Evolutionary conservation across 2,113 vertebrate species (phyloP), one percentile per base, ranked within the genome.

Genomic region (Neolamprologus ventralis): DNA sequence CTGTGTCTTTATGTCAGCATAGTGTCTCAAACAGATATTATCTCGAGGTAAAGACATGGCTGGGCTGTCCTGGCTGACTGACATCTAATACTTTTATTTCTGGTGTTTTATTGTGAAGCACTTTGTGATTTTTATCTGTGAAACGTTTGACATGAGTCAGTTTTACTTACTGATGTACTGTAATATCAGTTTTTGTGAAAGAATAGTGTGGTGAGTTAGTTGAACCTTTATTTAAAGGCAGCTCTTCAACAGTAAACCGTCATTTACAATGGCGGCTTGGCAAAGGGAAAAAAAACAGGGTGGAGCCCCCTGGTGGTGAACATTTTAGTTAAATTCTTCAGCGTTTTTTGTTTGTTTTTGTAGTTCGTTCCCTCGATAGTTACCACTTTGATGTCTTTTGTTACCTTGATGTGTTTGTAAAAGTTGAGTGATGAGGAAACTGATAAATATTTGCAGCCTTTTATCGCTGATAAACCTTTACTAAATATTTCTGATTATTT

Each of bases 341-440:
- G 37, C 1, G 13, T 73, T 26, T 42, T 42, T 23, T 42, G 7
- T 73, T 17, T 45, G 37, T 45, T 26, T 11, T 26, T 26, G 37
- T 73, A 73, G 37, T 73, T 73, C 5, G 1, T 26, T 73, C n/a
- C 65, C 65, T 45, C 0, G 2, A 42, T 45, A 73, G 33, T 71
- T 3, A 40, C n/a, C 12, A 40, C 63, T 23, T 40, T 40, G 0
- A 73, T 45, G 40, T 21, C 21, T 45, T 16, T 45, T 6, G 65
- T 73, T 26, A 75, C 9, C 6, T 10, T 28, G 4, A 47, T 28
- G 71, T 28, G 14, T 23, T 28, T 45, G 4, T 47, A 42, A 26
- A 71, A 45, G n/a, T 16, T 16, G 3, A 73, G 7, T 42, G 7
- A 42, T 47, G 13, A 45, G 23, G 16, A 73, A 73, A 26, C 40